Conservation (phyloP, 2,888 invertebrate species). For the Lasioglossum marginatum region DNA sequence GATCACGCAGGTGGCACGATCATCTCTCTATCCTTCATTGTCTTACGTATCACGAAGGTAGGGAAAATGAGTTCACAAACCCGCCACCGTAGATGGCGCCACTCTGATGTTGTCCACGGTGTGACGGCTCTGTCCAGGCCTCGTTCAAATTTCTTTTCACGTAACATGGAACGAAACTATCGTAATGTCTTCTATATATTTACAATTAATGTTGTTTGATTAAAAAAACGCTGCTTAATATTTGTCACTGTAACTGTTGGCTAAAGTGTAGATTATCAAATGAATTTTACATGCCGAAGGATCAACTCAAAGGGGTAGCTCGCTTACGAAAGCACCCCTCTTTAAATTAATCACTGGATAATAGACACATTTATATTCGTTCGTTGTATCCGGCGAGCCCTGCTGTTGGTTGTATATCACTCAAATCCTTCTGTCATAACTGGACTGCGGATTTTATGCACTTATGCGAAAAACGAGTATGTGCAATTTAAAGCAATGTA, state of each 20-base stretch:
- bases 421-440: background rate
- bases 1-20: too few species aligned
- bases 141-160: background rate
- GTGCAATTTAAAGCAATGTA: too few species aligned
- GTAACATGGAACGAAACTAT: background rate
- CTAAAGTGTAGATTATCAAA: conserved; percentile 18
- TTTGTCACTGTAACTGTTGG: background rate
- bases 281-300: conserved; percentile 27
- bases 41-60: too few species aligned
- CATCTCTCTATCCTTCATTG: background rate
- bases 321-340: conserved; percentile 42
- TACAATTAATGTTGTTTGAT: background rate
- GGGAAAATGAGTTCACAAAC: background rate
- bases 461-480: too few species aligned
- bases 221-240: background rate
- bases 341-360: conserved; percentile 75
- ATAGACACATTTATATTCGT: conserved; percentile 79
- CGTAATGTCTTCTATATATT: background rate
- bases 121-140: background rate
- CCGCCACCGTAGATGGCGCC: background rate
- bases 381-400: conserved; percentile 58
- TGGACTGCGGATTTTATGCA: too few species aligned
- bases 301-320: conserved; percentile 52
- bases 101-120: background rate
- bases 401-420: conserved; percentile 65